Conservation (phyloP, 2,113 vertebrate species). For the Pseudorasbora parva region DNA sequence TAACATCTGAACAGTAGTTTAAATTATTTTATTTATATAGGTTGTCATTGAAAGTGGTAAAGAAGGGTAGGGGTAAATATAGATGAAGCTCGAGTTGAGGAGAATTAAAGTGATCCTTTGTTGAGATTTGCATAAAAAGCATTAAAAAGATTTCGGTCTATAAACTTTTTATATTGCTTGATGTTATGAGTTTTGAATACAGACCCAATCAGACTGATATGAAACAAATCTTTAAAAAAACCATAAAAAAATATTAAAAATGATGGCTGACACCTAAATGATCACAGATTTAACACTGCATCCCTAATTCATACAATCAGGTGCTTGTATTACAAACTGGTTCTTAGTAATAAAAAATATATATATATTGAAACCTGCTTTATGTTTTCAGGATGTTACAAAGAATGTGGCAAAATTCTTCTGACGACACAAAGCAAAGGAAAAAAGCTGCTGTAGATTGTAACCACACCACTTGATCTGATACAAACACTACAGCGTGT, state of each 20-base stretch:
- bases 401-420: background rate
- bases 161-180: background rate
- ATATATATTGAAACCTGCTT: background rate
- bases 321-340: background rate
- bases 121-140: background rate
- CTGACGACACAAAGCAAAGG: conserved; percentile 4
- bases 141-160: background rate
- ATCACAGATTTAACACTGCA: background rate
- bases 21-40: background rate
- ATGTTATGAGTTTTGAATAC: background rate
- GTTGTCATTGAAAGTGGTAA: background rate
- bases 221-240: background rate
- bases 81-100: background rate
- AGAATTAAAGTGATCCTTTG: no score
- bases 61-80: background rate
- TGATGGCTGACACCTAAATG: background rate
- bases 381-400: conserved; percentile 5
- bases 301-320: background rate
- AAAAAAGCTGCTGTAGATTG: conserved; percentile 13
- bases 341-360: background rate
- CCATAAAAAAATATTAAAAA: background rate
- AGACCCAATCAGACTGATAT: background rate
- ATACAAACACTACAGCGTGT: background rate
- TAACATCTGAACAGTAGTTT: background rate
- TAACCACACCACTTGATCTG: background rate